Evolutionary conservation across 2,797 vertebrate genomes (phyloP).

Genomic region (Rhincodon typus): DNA sequence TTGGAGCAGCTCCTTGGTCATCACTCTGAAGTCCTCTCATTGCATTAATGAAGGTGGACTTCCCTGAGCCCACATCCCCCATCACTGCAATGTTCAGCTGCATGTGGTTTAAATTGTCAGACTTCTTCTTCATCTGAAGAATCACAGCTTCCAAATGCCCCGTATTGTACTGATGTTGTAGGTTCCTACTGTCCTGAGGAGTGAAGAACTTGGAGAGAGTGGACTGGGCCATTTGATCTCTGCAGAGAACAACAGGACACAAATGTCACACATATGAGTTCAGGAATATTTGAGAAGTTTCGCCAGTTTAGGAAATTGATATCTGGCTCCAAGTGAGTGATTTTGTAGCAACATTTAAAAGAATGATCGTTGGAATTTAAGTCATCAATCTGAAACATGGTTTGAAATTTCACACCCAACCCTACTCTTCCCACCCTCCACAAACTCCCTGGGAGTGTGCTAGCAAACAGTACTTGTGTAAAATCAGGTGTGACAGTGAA

Average conservation of each 20-base stretch:
- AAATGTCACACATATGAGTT: too few species aligned
- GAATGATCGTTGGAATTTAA: too few species aligned
- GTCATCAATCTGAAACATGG: too few species aligned
- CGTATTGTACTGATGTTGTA: neutral
- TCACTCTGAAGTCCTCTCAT: neutral
- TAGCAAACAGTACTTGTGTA: too few species aligned
- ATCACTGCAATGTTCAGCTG: neutral
- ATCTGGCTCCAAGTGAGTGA: too few species aligned
- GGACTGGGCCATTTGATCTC: neutral
- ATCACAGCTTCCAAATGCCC: neutral
- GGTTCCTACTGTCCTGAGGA: neutral
- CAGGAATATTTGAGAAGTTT: too few species aligned
- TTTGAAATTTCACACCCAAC: too few species aligned
- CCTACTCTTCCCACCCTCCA: too few species aligned
- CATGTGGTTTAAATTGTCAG: neutral
- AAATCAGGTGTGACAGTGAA: too few species aligned
- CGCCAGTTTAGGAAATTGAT: too few species aligned
- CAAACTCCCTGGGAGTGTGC: too few species aligned
- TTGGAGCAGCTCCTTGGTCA: neutral
- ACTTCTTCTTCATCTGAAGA: neutral
- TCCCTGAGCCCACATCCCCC: slow-evolving; percentile 24
- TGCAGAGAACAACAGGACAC: neutral
- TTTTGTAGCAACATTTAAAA: too few species aligned
- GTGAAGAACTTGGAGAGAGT: neutral
- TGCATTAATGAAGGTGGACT: slow-evolving; percentile 27